A percentile compares a stretch with the other conserved stretches of the same genome.
These are phyloP conservation scores for Diabrotica undecimpunctata DNA, from an alignment of 1,140 invertebrate genomes.

Conservation along the genomic window DNA sequence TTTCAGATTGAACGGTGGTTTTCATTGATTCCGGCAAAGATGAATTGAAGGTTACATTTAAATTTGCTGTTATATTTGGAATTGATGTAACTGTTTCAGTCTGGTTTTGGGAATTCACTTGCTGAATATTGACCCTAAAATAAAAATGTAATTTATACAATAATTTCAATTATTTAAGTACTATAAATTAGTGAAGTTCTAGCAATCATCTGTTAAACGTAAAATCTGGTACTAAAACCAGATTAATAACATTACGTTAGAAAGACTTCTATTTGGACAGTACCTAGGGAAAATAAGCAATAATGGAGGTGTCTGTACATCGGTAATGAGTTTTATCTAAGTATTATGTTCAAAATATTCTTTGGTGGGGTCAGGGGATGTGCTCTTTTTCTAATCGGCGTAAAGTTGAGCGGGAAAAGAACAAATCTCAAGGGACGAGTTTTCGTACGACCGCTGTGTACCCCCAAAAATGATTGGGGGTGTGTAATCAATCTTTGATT, in stretches of 20 bases:
- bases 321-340: no score
- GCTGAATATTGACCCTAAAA: not conserved
- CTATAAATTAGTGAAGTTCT: not conserved
- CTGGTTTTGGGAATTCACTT: not conserved
- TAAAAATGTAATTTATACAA: not conserved
- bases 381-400: no score
- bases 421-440: no score
- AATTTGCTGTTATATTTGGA: not conserved
- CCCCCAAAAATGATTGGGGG: no score
- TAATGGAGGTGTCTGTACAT: no score
- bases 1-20: not conserved
- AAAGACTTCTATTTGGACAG: not conserved
- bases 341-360: no score
- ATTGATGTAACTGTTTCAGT: not conserved
- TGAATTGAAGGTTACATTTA: not conserved
- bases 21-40: not conserved
- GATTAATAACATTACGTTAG: not conserved
- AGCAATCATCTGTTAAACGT: not conserved
- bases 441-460: no score
- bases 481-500: no score
- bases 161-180: not conserved
- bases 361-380: no score
- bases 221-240: not conserved
- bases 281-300: not conserved
- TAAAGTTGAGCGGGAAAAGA: no score